Base-by-base conservation (phyloP, 2,113 vertebrate genomes). In the Urocynchramus pylzowi region DNA sequence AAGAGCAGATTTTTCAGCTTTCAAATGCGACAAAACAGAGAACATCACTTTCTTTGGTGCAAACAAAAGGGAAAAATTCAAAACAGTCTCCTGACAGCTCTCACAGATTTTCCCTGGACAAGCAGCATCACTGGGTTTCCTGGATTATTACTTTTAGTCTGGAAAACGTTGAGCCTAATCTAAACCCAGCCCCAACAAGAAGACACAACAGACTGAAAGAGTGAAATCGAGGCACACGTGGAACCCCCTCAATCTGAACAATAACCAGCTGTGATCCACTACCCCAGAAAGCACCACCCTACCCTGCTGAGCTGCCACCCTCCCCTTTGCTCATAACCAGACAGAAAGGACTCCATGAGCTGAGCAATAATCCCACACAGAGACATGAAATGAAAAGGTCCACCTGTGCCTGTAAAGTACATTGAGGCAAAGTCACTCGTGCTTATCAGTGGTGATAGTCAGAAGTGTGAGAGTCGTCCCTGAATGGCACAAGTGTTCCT, bases 401-500 rank as follows among this genome's bases (percentile, higher is more conserved):
- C 78, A 82, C 33, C 85, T 88, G 90, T 91, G 78, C 87, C 82
- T 69, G 44, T 59, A 87, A 90, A 92, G 23, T 28, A 22, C 41
- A 90, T 1, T 7, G 49, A 85, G 60, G 74, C 44, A 77, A 88
- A 94, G 82, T 28, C 64, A 54, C 71, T 80, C 0, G 0, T 79
- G 78, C 79, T 84, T 97, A 95, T 91, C 94, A 93, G 84, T 31
- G 24, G 53, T 60, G 81, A 89, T 19, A 90, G 84, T 39, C 70
- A 90, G 41, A 90, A 89, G 65, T 69, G 67, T 47, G 73, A 92
- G 50, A 6, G 16, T 69, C 6, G 12, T 65, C 74, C 47, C 59
- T 94, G 90, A 96, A 96, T 93, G 74, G 90, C 75, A 87, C 82
- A 81, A 96, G 89, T 96, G 94, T 96, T 95, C 69, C 85, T 75